Percentiles rank a stretch among this genome's conserved stretches.
Evolutionary conservation across 2,797 vertebrate genomes (phyloP).

Genomic region (Pachyuromys duprasi): DNA sequence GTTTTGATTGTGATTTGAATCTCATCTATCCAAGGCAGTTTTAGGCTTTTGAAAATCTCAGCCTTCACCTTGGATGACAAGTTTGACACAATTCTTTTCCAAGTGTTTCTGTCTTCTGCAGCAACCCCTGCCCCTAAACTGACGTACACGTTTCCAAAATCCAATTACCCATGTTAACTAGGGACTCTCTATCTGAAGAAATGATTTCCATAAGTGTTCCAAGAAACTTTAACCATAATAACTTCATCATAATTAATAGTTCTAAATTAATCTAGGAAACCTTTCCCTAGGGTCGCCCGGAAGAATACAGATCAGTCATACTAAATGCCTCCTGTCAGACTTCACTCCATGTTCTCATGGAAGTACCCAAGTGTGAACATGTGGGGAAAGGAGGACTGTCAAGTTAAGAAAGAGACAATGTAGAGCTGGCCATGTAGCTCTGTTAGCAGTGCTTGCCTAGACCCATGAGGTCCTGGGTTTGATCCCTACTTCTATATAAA

Average conservation of each 20-base stretch:
- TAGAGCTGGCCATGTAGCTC: neutral
- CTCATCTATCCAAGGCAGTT: neutral
- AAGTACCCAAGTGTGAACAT: neutral
- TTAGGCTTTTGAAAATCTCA: slow-evolving; percentile 19
- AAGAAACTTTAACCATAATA: slow-evolving; percentile 70
- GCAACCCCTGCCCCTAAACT: neutral
- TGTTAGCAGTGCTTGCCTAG: neutral
- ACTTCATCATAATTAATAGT: slow-evolving; percentile 61
- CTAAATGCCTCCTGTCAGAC: neutral
- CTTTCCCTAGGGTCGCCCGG: slow-evolving; percentile 43
- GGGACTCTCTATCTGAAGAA: slow-evolving; percentile 42
- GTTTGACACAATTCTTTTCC: neutral
- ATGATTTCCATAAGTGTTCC: slow-evolving; percentile 54
- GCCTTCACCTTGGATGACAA: neutral
- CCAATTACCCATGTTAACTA: slow-evolving; percentile 56
- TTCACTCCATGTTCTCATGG: neutral
- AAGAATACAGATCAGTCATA: neutral
- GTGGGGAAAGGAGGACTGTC: neutral
- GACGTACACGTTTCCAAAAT: slow-evolving; percentile 48
- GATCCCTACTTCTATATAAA: neutral
- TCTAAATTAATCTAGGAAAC: slow-evolving; percentile 57
- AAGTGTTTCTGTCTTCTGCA: slow-evolving; percentile 40
- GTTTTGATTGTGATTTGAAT: neutral
- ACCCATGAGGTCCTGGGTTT: neutral
- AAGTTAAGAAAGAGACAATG: neutral